Percentiles rank a stretch among this genome's conserved stretches.
These are phyloP conservation scores for Cryptotermes secundus DNA, from an alignment of 1,140 invertebrate species.

Conservation along the genomic window DNA sequence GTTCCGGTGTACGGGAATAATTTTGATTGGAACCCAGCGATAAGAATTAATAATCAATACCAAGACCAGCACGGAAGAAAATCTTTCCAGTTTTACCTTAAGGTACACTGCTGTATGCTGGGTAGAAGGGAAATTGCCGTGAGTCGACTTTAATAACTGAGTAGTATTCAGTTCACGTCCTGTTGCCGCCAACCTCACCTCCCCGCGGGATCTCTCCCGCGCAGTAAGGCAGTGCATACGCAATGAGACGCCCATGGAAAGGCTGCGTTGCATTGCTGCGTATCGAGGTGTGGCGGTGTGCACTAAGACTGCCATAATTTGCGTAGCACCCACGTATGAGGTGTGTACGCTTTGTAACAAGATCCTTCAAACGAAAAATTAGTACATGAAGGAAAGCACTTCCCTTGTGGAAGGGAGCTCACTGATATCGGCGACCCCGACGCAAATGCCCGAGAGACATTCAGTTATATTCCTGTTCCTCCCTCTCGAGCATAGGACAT, in stretches of 20 bases:
- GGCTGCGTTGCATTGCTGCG: neutral
- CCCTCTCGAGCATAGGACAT: too few species aligned
- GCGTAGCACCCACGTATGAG: neutral
- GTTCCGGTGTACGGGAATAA: too few species aligned
- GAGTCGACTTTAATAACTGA: neutral
- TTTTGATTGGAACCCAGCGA: neutral
- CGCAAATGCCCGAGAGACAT: too few species aligned
- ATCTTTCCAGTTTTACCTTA: neutral
- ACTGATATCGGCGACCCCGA: too few species aligned
- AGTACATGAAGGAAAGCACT: too few species aligned
- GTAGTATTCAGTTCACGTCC: neutral
- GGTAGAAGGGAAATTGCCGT: neutral
- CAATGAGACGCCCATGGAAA: neutral
- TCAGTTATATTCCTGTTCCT: too few species aligned
- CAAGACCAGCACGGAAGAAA: neutral
- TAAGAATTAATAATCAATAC: neutral
- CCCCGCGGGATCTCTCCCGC: neutral
- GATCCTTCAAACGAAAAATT: too few species aligned
- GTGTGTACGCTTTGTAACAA: neutral
- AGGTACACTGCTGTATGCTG: neutral
- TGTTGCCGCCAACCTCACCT: too few species aligned
- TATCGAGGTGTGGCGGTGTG: neutral
- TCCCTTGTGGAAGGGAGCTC: too few species aligned
- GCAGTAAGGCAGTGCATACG: neutral
- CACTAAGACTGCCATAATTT: neutral